A percentile compares a stretch with the other conserved stretches of the same genome.
Conservation (phyloP, 2,797 vertebrate genomes). For the Mastacembelus armatus region DNA sequence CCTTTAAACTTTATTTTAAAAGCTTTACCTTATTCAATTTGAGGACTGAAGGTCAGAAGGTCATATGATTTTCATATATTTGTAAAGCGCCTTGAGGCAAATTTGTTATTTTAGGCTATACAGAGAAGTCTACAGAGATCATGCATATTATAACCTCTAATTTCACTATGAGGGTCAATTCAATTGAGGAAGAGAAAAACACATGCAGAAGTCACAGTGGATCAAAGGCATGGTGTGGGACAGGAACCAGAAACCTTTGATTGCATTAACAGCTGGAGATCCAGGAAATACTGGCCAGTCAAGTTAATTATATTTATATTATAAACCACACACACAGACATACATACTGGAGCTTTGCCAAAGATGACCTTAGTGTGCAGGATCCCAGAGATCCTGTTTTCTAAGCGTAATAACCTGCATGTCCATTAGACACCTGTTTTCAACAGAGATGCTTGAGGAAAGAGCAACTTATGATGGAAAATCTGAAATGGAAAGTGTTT, state of each 20-base stretch:
- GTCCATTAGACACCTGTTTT: constrained; percentile 13
- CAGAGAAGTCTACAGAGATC: background rate
- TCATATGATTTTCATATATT: no score
- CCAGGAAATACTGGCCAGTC: constrained; percentile 61
- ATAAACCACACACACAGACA: constrained; percentile 30
- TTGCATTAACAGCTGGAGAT: constrained; percentile 49
- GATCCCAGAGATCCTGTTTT: constrained; percentile 28
- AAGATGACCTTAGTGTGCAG: constrained; percentile 45
- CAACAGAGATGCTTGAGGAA: constrained; percentile 6
- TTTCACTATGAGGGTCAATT: background rate
- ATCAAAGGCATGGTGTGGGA: constrained; percentile 13
- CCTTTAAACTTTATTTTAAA: background rate
- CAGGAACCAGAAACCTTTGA: constrained; percentile 70
- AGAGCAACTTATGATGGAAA: background rate
- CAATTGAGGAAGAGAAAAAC: background rate
- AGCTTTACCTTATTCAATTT: no score
- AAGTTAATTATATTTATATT: constrained; percentile 50
- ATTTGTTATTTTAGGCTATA: background rate
- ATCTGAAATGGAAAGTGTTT: background rate
- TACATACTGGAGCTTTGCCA: constrained; percentile 13
- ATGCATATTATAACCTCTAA: background rate
- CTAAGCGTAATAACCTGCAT: constrained; percentile 38
- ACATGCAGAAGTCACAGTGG: background rate
- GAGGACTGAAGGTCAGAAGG: no score
- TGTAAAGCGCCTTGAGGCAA: background rate